Conservation (phyloP, 1,140 invertebrate species). For the Penaeus indicus region DNA sequence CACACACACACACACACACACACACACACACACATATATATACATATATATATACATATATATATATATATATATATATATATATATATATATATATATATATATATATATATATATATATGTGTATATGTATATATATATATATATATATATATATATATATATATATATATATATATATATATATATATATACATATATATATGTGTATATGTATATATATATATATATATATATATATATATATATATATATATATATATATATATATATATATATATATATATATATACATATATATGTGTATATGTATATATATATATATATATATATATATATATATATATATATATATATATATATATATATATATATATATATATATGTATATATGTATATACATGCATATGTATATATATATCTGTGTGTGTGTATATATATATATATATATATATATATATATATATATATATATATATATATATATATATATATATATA, state of each 20-base stretch:
- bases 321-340: constrained; percentile 11
- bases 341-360: constrained; percentile 20
- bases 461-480: constrained; percentile 1
- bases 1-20: neutral
- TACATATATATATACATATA: neutral
- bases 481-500: constrained; percentile 2
- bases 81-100: constrained; percentile 2
- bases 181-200: neutral
- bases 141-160: neutral
- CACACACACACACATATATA: neutral
- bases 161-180: constrained; percentile 24
- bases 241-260: constrained; percentile 1
- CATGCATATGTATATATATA: neutral
- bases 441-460: constrained; percentile 10
- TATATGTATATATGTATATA: constrained; percentile 4
- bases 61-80: constrained; percentile 10
- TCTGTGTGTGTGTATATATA: constrained; percentile 9
- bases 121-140: constrained; percentile 9
- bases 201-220: constrained; percentile 18
- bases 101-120: constrained; percentile 3
- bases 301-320: neutral
- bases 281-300: neutral
- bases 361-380: constrained; percentile 9
- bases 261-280: constrained; percentile 22
- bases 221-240: constrained; percentile 2